Evolutionary conservation across 2,888 invertebrate genomes (phyloP), one percentile per base, ranked within the genome.

Genomic region (Cheilosia pagana): DNA sequence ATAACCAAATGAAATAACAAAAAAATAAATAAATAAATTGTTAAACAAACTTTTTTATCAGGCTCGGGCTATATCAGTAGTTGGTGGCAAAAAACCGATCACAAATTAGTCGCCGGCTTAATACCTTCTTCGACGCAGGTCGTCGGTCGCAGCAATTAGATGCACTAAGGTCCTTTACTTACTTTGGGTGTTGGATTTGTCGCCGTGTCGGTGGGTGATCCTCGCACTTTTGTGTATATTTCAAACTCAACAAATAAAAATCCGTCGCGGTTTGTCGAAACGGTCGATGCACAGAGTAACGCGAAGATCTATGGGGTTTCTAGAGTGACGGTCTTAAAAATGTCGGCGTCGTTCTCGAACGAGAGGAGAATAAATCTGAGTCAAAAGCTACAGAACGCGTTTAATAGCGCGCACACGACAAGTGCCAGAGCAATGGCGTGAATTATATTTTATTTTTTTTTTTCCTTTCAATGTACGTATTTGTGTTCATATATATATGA

Each of bases 81-180:
- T 85, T 81, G 81, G 60, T 81, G 85, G 76, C 81, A 81, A 85
- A 85, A 85, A 85, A 71, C 85, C 85, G 75, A 85, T 85, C 85
- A 85, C 35, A 81, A 85, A 85, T 85, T 85, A 85, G 85, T 85
- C 85, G 85, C 59, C 85, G 75, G 85, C 62, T 85, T 68, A 85
- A 76, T 76, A 85, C 85, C 85, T 81, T 81, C 70, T 76, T 67
- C 48, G 65, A 71, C 63, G 75, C 83, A 85, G 83, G 70, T 71
- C 71, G 48, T 21, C 41, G 28, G 70, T 53, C 62, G 71, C 25
- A 62, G 55, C 14, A 21, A 45, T 71, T 60, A 60, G n/a, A n/a
- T 60, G 31, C 75, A 59, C 16, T 72, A 72, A 48, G 25, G 41
- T 65, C 6, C 41, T n/a, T n/a, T 68, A 72, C 71, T 77, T 53